A percentile compares a stretch with the other conserved stretches of the same genome.
phyloP scores from a whole-genome alignment of 2,113 vertebrate genomes.

The Colius striatus region DNA sequence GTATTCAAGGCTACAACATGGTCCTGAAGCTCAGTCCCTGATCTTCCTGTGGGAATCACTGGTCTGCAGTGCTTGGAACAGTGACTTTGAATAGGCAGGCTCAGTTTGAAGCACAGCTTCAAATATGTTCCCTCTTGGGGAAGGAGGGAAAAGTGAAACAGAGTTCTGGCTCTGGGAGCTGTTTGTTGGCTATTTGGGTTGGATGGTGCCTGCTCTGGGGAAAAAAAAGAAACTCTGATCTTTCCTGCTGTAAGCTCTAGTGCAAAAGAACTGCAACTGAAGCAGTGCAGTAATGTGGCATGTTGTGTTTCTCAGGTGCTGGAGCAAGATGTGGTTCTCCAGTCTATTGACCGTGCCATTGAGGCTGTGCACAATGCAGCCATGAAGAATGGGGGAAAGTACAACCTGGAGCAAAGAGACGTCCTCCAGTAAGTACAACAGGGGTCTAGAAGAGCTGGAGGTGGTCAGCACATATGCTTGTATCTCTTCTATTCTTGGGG shows the following conservation, averaged over 20 bases:
- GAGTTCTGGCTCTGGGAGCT: background rate
- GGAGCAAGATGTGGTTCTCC: constrained; percentile 94
- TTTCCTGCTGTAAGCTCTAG: background rate
- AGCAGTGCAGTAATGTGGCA: background rate
- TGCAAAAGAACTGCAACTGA: background rate
- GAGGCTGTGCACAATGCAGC: constrained; percentile 96
- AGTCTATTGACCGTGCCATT: constrained; percentile 96
- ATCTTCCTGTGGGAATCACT: background rate
- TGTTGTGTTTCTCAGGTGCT: constrained; percentile 80
- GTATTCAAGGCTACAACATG: background rate
- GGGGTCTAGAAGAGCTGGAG: background rate
- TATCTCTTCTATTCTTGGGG: background rate
- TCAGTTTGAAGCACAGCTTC: background rate
- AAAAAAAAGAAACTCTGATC: accelerated
- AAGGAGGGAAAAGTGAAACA: background rate
- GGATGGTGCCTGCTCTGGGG: accelerated
- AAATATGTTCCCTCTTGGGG: background rate
- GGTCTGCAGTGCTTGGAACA: background rate
- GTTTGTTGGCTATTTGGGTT: background rate
- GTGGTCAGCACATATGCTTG: background rate
- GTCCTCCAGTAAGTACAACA: constrained; percentile 90
- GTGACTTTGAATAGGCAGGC: background rate
- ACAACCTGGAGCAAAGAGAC: constrained; percentile 96
- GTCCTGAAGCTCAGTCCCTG: background rate
- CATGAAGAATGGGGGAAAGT: constrained; percentile 95